A percentile compares a stretch with the other conserved stretches of the same genome.
phyloP scores from a whole-genome alignment of 2,888 invertebrate genomes.

The Drosophila kambysellisi region DNA sequence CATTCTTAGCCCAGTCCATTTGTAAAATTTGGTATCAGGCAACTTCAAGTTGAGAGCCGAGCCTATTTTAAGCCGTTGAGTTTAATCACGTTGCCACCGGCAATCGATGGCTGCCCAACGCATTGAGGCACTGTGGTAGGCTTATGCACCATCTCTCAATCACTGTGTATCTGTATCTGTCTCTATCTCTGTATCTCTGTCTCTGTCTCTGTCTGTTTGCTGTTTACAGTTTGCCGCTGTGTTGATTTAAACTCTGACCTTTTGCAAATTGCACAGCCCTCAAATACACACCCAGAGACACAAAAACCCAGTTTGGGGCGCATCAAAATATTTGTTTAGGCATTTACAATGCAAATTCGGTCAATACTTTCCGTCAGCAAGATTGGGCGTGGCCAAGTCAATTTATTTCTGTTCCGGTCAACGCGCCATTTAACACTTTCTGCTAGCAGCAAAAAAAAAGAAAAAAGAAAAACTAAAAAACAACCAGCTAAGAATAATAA shows the following conservation, averaged over 20 bases:
- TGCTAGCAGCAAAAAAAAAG: slow-evolving; percentile 17
- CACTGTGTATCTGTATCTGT: neutral
- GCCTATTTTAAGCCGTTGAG: slow-evolving; percentile 34
- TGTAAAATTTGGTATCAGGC: slow-evolving; percentile 2
- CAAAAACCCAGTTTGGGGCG: slow-evolving; percentile 19
- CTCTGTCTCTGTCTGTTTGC: slow-evolving; percentile 16
- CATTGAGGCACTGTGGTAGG: slow-evolving; percentile 40
- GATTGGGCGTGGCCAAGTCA: slow-evolving; percentile 68
- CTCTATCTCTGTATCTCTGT: neutral
- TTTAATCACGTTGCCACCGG: slow-evolving; percentile 45
- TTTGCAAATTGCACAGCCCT: slow-evolving; percentile 62
- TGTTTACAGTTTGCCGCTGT: slow-evolving; percentile 41
- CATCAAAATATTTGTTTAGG: slow-evolving; percentile 73
- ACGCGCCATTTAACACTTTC: slow-evolving; percentile 80
- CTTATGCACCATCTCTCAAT: slow-evolving; percentile 21
- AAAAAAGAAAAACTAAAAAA: neutral
- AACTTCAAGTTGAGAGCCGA: slow-evolving; percentile 2
- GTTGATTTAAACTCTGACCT: slow-evolving; percentile 69
- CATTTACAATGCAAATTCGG: slow-evolving; percentile 78
- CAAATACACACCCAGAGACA: slow-evolving; percentile 31
- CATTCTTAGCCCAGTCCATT: neutral
- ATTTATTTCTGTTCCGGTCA: slow-evolving; percentile 66
- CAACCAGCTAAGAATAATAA: slow-evolving; percentile 27
- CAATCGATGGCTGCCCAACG: slow-evolving; percentile 7
- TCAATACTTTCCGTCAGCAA: slow-evolving; percentile 49